A percentile compares a stretch with the other conserved stretches of the same genome.
Conservation (phyloP, 2,888 invertebrate genomes). For the Acleris cristana region DNA sequence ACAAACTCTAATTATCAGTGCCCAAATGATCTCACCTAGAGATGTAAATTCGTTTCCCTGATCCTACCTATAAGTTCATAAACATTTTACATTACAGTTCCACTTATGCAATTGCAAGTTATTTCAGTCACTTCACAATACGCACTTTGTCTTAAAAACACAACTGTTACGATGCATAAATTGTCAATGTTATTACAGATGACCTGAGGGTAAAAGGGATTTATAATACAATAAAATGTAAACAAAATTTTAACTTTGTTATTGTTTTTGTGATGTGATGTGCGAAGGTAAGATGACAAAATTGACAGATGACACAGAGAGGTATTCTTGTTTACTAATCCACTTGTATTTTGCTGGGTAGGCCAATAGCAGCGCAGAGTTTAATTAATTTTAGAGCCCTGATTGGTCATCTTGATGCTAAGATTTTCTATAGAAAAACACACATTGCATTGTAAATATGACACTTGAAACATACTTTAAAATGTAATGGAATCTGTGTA, state of each 20-base stretch:
- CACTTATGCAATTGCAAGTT: constrained; percentile 1
- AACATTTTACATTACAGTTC: not conserved
- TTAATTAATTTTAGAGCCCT: not conserved
- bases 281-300: too few relatives aligned
- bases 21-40: too few relatives aligned
- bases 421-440: not conserved
- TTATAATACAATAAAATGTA: not conserved
- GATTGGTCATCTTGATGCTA: not conserved
- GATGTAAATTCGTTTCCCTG: too few relatives aligned
- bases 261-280: not conserved
- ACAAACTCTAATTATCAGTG: too few relatives aligned
- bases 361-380: not conserved
- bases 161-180: not conserved
- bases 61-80: too few relatives aligned
- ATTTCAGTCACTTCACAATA: constrained; percentile 1
- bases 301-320: too few relatives aligned
- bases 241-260: constrained; percentile 3
- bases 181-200: constrained; percentile 9
- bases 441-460: not conserved
- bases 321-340: not conserved
- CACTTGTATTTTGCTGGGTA: not conserved
- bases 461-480: not conserved
- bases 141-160: constrained; percentile 3
- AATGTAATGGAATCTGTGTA: too few relatives aligned
- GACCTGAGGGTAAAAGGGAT: too few relatives aligned